Evolutionary conservation across 2,113 vertebrate species (phyloP), one percentile per base, ranked within the genome.

Genomic region (Pedetes capensis): DNA sequence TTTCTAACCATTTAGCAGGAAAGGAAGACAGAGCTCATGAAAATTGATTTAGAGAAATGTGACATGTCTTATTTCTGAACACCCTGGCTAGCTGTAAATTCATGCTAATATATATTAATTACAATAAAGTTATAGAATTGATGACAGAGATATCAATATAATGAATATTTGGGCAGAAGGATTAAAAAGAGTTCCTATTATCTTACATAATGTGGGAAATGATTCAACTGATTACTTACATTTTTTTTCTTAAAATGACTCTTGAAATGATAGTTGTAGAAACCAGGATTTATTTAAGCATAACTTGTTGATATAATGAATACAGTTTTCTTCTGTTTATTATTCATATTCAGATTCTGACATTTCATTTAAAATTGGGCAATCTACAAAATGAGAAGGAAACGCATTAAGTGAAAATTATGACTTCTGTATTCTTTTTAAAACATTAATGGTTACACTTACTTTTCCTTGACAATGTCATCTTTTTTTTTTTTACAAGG

Each of bases 391-490:
- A 63, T 57, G 10, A 59, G 5, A 71, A 95, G 84, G 71, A 64
- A 91, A 79, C 75, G 5, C 22, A 71, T 55, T 39, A 64, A 76
- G 72, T 14, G 29, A 37, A 91, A 89, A 27, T 80, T 61, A 74
- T 95, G 89, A 29, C 66, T 95, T 84, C 47, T 22, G 61, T 68
- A 34, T 89, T 66, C 47, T 64, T 63, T 51, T 66, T 66, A 66
- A 66, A 95, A 96, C 61, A 81, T 59, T 75, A 66, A 89, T 84
- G 23, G 53, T 51, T 20, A 85, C 57, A 94, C 66, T 95, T 81
- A 68, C n/a, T 94, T 91, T 87, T 87, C 37, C 89, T n/a, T 55
- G 76, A 69, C 17, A 25, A 22, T 39, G 12, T 32, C 34, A 71
- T 13, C 49, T 51, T 69, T 14, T 55, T 53, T 95, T 75, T 86